phyloP scores from a whole-genome alignment of 1,140 invertebrate species.

The Oryctes rhinoceros region DNA sequence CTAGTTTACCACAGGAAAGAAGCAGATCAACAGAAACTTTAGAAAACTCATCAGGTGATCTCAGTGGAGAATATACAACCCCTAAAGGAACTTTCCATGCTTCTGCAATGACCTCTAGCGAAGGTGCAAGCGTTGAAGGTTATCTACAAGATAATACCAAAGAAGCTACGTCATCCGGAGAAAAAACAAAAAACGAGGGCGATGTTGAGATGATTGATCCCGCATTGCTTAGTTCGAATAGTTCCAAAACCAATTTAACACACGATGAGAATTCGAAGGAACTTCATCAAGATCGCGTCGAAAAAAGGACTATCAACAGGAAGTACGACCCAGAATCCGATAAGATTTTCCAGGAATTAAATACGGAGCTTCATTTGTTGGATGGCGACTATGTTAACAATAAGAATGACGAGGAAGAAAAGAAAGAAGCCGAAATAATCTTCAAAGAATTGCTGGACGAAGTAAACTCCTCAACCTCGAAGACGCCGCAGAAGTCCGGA shows the following conservation, averaged over 20 bases:
- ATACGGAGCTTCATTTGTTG: conserved; percentile 49
- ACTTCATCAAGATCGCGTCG: conserved; percentile 43
- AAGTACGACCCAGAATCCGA: conserved; percentile 41
- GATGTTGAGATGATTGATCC: conserved; percentile 50
- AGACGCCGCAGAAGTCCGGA: conserved; percentile 29
- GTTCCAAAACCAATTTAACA: not conserved
- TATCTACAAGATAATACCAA: not conserved
- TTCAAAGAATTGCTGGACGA: conserved; percentile 57
- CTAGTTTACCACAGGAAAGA: conserved; percentile 33
- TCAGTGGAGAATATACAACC: conserved; percentile 55
- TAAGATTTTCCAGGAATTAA: conserved; percentile 52
- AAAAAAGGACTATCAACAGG: conserved; percentile 32
- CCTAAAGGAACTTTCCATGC: conserved; percentile 44
- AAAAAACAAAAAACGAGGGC: not conserved
- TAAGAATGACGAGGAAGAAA: conserved; percentile 46
- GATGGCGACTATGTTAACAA: conserved; percentile 31
- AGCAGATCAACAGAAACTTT: conserved; percentile 53
- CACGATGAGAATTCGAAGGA: conserved; percentile 48
- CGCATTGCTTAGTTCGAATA: not conserved
- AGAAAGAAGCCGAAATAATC: conserved; percentile 52
- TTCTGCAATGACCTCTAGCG: conserved; percentile 45
- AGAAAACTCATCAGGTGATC: conserved; percentile 48
- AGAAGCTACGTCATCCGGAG: not conserved
- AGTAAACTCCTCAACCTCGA: conserved; percentile 50
- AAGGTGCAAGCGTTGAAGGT: conserved; percentile 54